Conservation (phyloP, 2,888 invertebrate genomes). For the Hypselothyrea guttata region DNA sequence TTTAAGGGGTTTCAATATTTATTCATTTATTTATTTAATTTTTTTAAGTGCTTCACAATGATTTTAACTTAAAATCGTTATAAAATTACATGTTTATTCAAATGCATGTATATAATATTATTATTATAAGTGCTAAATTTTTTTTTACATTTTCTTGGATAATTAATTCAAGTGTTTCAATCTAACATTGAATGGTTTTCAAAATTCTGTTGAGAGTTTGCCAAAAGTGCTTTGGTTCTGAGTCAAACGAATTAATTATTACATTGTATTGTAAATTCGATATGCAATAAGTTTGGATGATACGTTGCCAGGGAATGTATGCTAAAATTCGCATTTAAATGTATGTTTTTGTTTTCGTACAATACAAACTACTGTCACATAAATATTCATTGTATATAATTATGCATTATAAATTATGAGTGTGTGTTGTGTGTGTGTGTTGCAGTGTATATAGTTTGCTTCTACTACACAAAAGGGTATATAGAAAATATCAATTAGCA, state of each 20-base stretch:
- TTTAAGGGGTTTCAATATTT: constrained; percentile 21
- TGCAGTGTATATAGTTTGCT: constrained; percentile 21
- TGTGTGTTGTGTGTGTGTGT: constrained; percentile 16
- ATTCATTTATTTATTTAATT: constrained; percentile 58
- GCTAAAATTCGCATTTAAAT: constrained; percentile 35
- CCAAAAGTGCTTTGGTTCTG: not conserved
- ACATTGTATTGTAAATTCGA: constrained; percentile 44
- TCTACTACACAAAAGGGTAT: constrained; percentile 16
- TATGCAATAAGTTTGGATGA: constrained; percentile 19
- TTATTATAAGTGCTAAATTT: constrained; percentile 25
- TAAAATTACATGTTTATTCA: constrained; percentile 23
- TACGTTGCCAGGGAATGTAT: constrained; percentile 37
- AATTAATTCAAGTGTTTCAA: not conserved
- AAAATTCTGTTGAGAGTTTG: constrained; percentile 13
- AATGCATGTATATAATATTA: constrained; percentile 29
- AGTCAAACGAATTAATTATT: constrained; percentile 3
- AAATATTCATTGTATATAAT: constrained; percentile 32
- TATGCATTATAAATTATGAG: constrained; percentile 6
- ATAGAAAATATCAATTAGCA: constrained; percentile 20
- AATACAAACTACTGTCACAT: constrained; percentile 38
- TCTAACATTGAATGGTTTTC: constrained; percentile 36
- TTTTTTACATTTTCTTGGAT: constrained; percentile 16
- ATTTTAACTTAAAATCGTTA: constrained; percentile 37
- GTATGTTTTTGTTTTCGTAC: constrained; percentile 3
- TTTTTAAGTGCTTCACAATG: constrained; percentile 62